phyloP scores from a whole-genome alignment of 1,140 invertebrate genomes.

The Zaprionus lachaisei region DNA sequence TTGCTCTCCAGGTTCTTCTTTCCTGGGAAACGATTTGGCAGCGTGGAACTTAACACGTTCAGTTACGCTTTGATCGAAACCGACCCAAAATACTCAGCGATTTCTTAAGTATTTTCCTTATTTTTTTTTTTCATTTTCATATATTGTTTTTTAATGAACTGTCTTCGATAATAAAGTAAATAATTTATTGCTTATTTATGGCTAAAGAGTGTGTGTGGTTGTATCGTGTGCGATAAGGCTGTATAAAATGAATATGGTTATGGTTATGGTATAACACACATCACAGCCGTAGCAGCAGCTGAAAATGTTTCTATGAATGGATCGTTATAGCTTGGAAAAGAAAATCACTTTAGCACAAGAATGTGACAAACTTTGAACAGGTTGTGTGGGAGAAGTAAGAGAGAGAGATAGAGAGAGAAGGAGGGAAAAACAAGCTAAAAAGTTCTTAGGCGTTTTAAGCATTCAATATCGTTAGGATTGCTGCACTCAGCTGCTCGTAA shows the following conservation, averaged over 20 bases:
- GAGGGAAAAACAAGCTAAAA: neutral
- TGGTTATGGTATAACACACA: slow-evolving; percentile 36
- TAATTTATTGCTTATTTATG: slow-evolving; percentile 66
- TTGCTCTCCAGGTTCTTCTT: slow-evolving; percentile 22
- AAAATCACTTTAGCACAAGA: slow-evolving; percentile 22
- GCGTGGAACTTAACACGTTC: slow-evolving; percentile 57
- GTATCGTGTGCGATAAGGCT: slow-evolving; percentile 30
- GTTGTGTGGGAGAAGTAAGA: slow-evolving; percentile 1
- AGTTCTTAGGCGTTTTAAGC: neutral
- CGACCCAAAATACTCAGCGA: slow-evolving; percentile 29
- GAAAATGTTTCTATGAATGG: slow-evolving; percentile 52
- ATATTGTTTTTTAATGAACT: slow-evolving; percentile 56
- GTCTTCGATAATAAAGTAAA: slow-evolving; percentile 56
- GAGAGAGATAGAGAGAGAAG: neutral
- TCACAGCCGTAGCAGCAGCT: slow-evolving; percentile 25
- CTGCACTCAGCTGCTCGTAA: slow-evolving; percentile 9
- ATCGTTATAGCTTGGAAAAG: slow-evolving; percentile 39
- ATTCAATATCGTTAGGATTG: neutral
- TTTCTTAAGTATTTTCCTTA: slow-evolving; percentile 7
- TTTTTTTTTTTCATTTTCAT: slow-evolving; percentile 28
- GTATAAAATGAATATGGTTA: slow-evolving; percentile 49
- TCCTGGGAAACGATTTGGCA: slow-evolving; percentile 74
- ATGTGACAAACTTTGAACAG: slow-evolving; percentile 12
- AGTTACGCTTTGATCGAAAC: slow-evolving; percentile 60
- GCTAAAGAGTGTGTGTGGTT: slow-evolving; percentile 16